Evolutionary conservation across 2,113 vertebrate species (phyloP), one percentile per base, ranked within the genome.

Genomic region (Oxygymnocypris stewartii): DNA sequence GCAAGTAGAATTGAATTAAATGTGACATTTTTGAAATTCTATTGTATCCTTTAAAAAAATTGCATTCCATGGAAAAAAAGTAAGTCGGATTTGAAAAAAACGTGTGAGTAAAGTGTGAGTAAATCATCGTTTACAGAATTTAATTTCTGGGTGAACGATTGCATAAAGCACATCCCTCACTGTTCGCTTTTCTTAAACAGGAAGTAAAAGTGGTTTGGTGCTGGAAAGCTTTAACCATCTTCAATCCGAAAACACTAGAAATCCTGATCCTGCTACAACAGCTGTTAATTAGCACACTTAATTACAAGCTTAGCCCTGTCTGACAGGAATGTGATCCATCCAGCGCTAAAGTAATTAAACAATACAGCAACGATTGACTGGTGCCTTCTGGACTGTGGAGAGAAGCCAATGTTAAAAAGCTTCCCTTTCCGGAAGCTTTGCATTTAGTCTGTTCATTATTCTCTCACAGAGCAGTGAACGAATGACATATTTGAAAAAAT

Each of bases 251-350:
- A 86, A 75, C 69, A 61, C 67, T 12, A 77, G 77, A 87, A 90
- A 84, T 81, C 47, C 79, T 84, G 83, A 84, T 87, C 85, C 88
- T 77, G 69, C 85, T 77, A 65, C 79, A 90, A 77, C 88, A 91
- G 82, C 85, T 86, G 86, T 86, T 90, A 89, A 91, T 90, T 91
- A 89, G 87, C 85, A 83, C 71, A 85, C 85, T 79, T 89, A 88
- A 89, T 90, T 89, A 90, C 74, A 31, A 84, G 85, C 88, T 88
- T 89, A 89, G 85, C 87, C 85, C 83, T 88, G 85, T 85, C 86
- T 86, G 79, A 86, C 86, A 89, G 86, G 59, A 88, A 76, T 86
- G 84, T 78, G 82, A 81, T 77, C 84, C 85, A 86, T 81, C 81
- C 87, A 59, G 84, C 76, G 59, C 79, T 82, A 84, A 86, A 82